Percentiles rank a stretch among this genome's conserved stretches.
Evolutionary conservation across 2,888 invertebrate genomes (phyloP).

Genomic region (Sarcophaga carnaria): DNA sequence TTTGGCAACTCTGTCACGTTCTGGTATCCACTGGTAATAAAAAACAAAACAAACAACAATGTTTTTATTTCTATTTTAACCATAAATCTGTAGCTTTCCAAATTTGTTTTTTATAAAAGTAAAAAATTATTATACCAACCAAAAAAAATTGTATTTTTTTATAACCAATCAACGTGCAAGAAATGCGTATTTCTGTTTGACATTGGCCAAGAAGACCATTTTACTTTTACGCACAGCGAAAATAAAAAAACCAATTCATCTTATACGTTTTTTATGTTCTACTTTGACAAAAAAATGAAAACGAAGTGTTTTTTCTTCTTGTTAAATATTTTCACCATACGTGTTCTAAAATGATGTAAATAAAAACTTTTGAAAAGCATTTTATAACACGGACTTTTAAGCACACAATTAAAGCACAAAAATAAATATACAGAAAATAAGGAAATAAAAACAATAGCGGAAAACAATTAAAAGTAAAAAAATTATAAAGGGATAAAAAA

Average conservation of each 20-base stretch:
- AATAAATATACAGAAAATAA: conserved; percentile 17
- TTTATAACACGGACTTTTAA: neutral
- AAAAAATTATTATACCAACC: neutral
- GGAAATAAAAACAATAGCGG: conserved; percentile 34
- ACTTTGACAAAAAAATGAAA: neutral
- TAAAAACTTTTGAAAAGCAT: neutral
- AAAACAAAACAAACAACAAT: conserved; percentile 8
- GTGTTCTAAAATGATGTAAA: neutral
- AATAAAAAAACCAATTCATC: neutral
- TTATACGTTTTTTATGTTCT: neutral
- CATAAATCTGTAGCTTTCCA: conserved; percentile 6
- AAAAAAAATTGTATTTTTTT: neutral
- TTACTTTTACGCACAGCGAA: neutral
- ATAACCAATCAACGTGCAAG: neutral
- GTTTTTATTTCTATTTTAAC: conserved; percentile 1
- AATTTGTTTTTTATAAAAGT: neutral
- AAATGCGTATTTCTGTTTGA: conserved; percentile 16
- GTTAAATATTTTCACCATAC: neutral
- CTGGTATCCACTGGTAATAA: neutral
- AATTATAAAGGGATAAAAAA: neutral
- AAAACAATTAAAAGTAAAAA: neutral
- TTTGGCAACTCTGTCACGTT: neutral
- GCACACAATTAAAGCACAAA: neutral
- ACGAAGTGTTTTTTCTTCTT: neutral
- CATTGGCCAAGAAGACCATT: conserved; percentile 9